Base-by-base conservation (phyloP, 2,113 vertebrate genomes). In the Osmerus mordax region DNA sequence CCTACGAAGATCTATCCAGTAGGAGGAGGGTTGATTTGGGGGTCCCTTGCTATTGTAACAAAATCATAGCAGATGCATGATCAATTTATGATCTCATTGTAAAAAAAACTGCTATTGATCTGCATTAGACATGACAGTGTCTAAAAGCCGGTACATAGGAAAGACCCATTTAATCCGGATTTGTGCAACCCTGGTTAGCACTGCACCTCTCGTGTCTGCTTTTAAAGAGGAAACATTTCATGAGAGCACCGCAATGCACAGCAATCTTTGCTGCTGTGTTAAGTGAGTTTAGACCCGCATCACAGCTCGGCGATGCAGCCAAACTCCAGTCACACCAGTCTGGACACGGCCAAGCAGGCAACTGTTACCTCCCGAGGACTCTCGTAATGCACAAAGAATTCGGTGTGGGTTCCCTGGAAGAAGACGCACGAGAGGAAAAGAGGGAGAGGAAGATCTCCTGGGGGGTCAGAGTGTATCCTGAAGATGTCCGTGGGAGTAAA, bases 401-500 rank as follows among this genome's bases (percentile, higher is more conserved):
- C 25, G 70, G 78, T 82, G 76, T 28, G 77, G 80, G 83, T 83
- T 61, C 84, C 73, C 76, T 77, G 51, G 54, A 78, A 69, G 80
- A 82, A 86, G 83, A 86, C 69, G 81, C 81, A 79, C 83, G 83
- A 81, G 74, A 81, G 78, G 41, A 62, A 76, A 76, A 81, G 79
- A 47, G 32, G 32, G 71, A 63, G 67, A 77, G 80, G 1, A 54
- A 84, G 82, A 85, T 79, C 81, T 84, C 72, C 9, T 51, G 69
- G 76, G 83, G 84, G 84, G 86, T 85, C 85, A 81, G 78, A 86
- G 75, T 75, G 8, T 18, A 75, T 84, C 82, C 83, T 47, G 14
- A 80, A 86, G 82, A 86, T 84, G 85, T 83, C 79, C 65, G 72
- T 65, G 82, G 78, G 78, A 82, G 80, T 84, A 86, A 84, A 84